Percentiles rank a stretch among this genome's conserved stretches.
Conservation (phyloP, 2,113 vertebrate genomes). For the Peucedramus taeniatus region DNA sequence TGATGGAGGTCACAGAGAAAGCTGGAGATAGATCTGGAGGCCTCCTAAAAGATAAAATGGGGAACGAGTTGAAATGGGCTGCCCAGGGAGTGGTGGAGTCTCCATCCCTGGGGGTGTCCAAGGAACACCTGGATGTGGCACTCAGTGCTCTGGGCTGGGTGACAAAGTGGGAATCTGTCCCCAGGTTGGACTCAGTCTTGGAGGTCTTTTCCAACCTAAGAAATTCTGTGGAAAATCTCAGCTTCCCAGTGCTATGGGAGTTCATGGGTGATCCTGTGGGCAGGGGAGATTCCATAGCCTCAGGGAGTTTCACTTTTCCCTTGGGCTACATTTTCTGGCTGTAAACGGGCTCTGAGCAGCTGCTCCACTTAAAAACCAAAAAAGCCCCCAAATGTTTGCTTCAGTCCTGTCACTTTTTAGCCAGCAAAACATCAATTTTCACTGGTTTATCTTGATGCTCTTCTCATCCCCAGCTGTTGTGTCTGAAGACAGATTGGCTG, state of each 20-base stretch:
- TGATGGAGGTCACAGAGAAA: not conserved
- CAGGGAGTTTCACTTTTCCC: not conserved
- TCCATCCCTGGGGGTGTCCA: not conserved
- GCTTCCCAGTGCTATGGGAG: not conserved
- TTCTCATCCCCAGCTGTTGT: not conserved
- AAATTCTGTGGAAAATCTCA: not conserved
- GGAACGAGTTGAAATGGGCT: not conserved
- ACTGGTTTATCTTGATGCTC: not conserved
- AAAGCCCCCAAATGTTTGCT: not conserved
- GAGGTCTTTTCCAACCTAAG: not conserved
- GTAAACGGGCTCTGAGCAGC: not conserved
- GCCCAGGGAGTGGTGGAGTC: not conserved
- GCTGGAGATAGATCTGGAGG: not conserved
- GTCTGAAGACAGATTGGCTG: not conserved
- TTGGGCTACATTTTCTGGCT: not conserved
- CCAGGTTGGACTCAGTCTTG: accelerated
- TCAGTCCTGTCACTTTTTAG: not conserved
- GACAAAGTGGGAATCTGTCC: not conserved
- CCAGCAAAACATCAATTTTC: not conserved
- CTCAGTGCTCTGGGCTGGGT: not conserved
- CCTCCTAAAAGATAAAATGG: not conserved
- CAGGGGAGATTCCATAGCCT: not conserved
- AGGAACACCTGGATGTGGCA: not conserved
- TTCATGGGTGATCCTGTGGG: not conserved
- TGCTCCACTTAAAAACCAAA: not conserved